A percentile compares a stretch with the other conserved stretches of the same genome.
Evolutionary conservation across 2,113 vertebrate genomes (phyloP).

Genomic region (Bubalus kerabau): DNA sequence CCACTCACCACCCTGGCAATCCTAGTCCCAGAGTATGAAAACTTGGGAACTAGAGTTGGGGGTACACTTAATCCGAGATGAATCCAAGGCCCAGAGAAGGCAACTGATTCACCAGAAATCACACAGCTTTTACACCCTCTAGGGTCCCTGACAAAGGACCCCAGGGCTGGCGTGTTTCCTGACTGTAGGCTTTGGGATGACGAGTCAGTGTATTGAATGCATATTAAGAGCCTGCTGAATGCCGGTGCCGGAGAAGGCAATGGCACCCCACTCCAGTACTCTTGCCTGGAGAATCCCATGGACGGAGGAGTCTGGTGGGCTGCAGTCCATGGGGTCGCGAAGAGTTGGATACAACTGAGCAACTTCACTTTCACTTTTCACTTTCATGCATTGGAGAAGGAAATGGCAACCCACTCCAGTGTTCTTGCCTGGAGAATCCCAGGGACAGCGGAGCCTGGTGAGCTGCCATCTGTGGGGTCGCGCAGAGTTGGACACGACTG

Average conservation of each 20-base stretch:
- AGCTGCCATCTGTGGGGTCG: too few relatives aligned
- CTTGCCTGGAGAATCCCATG: too few relatives aligned
- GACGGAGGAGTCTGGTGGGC: too few relatives aligned
- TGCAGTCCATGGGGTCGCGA: too few relatives aligned
- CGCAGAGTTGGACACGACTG: too few relatives aligned
- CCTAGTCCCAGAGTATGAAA: not conserved
- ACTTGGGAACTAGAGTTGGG: not conserved
- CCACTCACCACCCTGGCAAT: fast-evolving
- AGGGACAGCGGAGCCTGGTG: too few relatives aligned
- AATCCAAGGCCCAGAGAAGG: not conserved
- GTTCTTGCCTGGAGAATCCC: too few relatives aligned
- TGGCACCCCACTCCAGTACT: too few relatives aligned
- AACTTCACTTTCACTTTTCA: too few relatives aligned
- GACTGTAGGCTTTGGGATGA: not conserved
- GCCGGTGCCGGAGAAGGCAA: not conserved
- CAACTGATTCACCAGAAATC: not conserved
- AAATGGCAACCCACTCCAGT: too few relatives aligned
- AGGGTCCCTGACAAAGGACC: not conserved
- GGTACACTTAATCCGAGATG: not conserved
- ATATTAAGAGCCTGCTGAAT: not conserved
- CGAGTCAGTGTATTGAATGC: not conserved
- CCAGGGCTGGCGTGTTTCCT: not conserved
- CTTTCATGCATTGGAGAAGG: too few relatives aligned
- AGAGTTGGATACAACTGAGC: too few relatives aligned
- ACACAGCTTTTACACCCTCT: not conserved